A percentile compares a stretch with the other conserved stretches of the same genome.
Evolutionary conservation across 2,113 vertebrate genomes (phyloP).

Genomic region (Vidua chalybeata): DNA sequence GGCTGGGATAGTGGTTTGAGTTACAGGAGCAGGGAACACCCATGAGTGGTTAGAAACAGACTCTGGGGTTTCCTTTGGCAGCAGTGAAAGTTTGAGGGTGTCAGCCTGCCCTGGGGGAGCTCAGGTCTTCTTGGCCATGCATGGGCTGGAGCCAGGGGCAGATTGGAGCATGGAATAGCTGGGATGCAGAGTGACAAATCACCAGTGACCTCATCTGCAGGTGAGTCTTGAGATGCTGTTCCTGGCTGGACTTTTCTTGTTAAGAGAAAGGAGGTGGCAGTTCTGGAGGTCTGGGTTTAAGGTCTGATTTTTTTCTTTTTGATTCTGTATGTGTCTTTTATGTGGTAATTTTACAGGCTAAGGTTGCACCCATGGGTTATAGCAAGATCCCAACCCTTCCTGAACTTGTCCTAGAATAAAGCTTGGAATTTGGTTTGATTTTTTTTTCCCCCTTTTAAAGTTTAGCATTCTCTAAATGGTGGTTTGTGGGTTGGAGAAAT

Average conservation of each 20-base stretch:
- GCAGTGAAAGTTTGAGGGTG: not conserved
- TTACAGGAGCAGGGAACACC: not conserved
- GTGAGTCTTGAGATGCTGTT: not conserved
- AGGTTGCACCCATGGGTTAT: not conserved
- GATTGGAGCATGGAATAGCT: not conserved
- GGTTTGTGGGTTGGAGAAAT: not conserved
- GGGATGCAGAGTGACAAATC: not conserved
- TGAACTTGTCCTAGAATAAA: not conserved
- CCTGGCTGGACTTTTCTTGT: not conserved
- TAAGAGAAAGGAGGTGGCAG: not conserved
- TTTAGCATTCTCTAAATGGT: not conserved
- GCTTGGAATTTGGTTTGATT: not conserved
- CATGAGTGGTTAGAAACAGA: not conserved
- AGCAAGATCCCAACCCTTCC: not conserved
- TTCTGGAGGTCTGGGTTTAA: not conserved
- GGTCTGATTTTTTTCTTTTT: not conserved
- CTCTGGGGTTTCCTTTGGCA: not conserved
- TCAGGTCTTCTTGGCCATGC: rapidly evolving
- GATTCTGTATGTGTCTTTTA: not conserved
- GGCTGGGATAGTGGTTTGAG: not conserved
- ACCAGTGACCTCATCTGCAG: not conserved
- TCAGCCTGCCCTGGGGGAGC: not conserved
- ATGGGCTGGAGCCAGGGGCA: not conserved
- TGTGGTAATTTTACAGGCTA: not conserved
- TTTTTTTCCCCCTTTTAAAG: not conserved